These are phyloP conservation scores for Monopterus albus DNA, from an alignment of 2,113 vertebrate species.

Conservation along the genomic window DNA sequence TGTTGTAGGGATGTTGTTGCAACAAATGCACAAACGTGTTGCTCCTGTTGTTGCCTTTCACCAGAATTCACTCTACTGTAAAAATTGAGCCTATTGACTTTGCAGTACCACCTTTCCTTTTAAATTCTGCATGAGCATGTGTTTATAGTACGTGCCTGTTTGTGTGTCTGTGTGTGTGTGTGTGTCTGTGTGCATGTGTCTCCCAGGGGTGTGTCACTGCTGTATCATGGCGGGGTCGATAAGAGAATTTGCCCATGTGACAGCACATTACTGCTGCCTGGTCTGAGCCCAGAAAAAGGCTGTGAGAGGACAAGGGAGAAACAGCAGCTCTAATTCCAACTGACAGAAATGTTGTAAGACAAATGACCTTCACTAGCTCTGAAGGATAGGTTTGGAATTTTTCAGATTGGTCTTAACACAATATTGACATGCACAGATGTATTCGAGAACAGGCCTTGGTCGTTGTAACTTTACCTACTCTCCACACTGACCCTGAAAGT, in stretches of 20 bases:
- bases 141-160: constrained; percentile 9
- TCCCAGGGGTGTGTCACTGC: constrained; percentile 47
- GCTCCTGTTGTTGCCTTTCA: not conserved
- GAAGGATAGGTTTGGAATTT: too few species aligned
- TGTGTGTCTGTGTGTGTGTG: constrained; percentile 2
- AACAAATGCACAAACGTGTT: constrained; percentile 9
- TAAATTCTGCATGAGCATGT: not conserved
- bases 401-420: too few species aligned
- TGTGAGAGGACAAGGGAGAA: constrained; percentile 36
- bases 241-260: constrained; percentile 69
- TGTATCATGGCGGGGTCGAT: constrained; percentile 77
- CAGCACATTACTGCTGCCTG: constrained; percentile 76
- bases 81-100: constrained; percentile 40
- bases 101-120: constrained; percentile 11
- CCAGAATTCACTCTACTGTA: not conserved
- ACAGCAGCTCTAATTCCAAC: constrained; percentile 44
- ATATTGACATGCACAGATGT: too few species aligned
- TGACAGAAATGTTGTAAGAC: constrained; percentile 42
- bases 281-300: constrained; percentile 45
- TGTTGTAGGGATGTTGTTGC: too few species aligned
- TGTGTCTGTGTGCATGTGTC: not conserved
- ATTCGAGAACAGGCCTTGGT: too few species aligned
- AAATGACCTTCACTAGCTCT: constrained; percentile 43
- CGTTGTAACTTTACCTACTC: too few species aligned
- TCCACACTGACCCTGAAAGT: too few species aligned